Evolutionary conservation across 2,797 vertebrate species (phyloP).

Genomic region (Euphonia xanthogaster): DNA sequence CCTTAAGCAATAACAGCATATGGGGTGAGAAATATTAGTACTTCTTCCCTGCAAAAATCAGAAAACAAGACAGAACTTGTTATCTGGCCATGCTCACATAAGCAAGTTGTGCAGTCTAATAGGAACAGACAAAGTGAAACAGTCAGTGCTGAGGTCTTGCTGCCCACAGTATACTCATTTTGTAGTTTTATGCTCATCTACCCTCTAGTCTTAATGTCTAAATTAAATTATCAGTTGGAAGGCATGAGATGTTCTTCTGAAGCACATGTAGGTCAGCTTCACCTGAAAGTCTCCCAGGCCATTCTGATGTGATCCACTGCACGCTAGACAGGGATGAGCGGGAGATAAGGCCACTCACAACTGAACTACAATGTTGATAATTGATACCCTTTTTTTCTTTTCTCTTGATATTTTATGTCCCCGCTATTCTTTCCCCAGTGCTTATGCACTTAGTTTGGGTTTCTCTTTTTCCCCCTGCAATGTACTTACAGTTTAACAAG

Average conservation of each 20-base stretch:
- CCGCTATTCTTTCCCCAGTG: neutral
- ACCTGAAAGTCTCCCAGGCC: neutral
- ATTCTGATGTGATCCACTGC: neutral
- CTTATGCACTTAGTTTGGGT: neutral
- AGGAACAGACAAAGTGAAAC: neutral
- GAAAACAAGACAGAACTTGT: neutral
- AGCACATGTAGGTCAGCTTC: neutral
- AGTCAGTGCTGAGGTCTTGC: neutral
- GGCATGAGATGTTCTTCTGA: neutral
- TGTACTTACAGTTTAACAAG: neutral
- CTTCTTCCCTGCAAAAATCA: neutral
- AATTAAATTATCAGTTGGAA: neutral
- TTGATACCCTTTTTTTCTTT: neutral
- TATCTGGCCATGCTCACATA: neutral
- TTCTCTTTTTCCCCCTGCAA: neutral
- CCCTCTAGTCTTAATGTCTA: neutral
- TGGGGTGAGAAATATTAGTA: neutral
- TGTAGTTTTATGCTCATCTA: neutral
- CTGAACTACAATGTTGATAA: neutral
- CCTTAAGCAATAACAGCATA: neutral
- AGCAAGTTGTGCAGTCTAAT: neutral
- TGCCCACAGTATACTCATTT: neutral
- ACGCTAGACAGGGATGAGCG: fast-evolving
- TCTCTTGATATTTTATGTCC: neutral
- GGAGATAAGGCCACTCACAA: neutral